These are phyloP conservation scores for Ephestia elutella DNA, from an alignment of 1,140 invertebrate species.

Conservation along the genomic window DNA sequence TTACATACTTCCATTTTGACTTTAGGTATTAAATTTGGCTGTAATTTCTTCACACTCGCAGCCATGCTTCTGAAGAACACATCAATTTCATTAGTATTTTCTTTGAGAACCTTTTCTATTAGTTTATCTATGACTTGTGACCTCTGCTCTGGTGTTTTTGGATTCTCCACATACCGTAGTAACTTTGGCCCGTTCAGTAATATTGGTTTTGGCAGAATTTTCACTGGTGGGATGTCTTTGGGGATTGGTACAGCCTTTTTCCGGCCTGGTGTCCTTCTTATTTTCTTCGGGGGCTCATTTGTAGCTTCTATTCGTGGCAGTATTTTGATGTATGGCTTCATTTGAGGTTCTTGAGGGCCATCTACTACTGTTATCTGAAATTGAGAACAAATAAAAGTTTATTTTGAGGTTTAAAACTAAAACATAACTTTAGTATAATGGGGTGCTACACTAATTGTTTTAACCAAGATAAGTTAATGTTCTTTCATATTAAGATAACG, in stretches of 20 bases:
- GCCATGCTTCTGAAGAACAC: slow-evolving; percentile 70
- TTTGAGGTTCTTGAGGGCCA: slow-evolving; percentile 34
- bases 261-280: slow-evolving; percentile 46
- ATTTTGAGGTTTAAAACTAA: background rate
- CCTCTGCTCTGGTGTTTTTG: slow-evolving; percentile 48
- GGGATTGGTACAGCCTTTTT: slow-evolving; percentile 52
- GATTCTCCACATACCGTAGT: slow-evolving; percentile 54
- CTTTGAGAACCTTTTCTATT: slow-evolving; percentile 61
- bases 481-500: too few species aligned
- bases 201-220: slow-evolving; percentile 65
- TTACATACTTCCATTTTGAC: slow-evolving; percentile 71
- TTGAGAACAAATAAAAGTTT: slow-evolving; percentile 10
- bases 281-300: slow-evolving; percentile 44
- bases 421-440: background rate
- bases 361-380: slow-evolving; percentile 64
- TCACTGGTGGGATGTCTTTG: slow-evolving; percentile 52
- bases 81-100: slow-evolving; percentile 66
- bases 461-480: too few species aligned
- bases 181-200: slow-evolving; percentile 51
- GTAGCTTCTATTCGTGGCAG: slow-evolving; percentile 22
- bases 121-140: slow-evolving; percentile 59
- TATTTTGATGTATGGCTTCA: slow-evolving; percentile 50
- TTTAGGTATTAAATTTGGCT: slow-evolving; percentile 66
- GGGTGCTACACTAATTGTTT: too few species aligned
- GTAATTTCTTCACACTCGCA: slow-evolving; percentile 65